Evolutionary conservation across 2,797 vertebrate species (phyloP).

Genomic region (Myiothlypis coronata): DNA sequence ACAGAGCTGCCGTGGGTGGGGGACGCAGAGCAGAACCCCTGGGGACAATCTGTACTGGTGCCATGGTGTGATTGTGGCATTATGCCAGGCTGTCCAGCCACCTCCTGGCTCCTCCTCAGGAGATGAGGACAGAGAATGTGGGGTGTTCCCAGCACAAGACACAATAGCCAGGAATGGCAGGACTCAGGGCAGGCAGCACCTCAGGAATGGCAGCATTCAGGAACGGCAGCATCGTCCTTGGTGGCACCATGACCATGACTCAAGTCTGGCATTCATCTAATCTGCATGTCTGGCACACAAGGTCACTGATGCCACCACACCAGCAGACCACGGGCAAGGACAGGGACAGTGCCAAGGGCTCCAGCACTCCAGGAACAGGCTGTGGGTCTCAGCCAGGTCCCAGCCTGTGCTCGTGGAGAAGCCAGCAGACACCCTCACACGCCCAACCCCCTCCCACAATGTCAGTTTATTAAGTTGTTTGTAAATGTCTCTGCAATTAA

Average conservation of each 20-base stretch:
- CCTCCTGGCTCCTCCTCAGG: background rate
- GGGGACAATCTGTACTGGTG: accelerated
- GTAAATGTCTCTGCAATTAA: conserved; percentile 31
- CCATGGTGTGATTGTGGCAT: background rate
- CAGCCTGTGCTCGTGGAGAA: background rate
- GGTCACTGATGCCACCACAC: background rate
- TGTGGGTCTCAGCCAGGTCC: background rate
- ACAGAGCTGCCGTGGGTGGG: background rate
- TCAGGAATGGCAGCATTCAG: background rate
- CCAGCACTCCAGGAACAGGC: accelerated
- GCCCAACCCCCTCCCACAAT: background rate
- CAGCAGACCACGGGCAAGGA: background rate
- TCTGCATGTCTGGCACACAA: background rate
- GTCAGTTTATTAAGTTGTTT: background rate
- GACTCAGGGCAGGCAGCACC: background rate
- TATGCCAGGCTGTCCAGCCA: accelerated
- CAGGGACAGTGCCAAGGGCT: background rate
- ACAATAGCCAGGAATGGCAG: background rate
- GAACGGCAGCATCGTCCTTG: background rate
- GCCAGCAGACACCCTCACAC: background rate
- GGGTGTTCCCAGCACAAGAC: background rate
- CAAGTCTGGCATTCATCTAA: background rate
- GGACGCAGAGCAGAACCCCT: accelerated
- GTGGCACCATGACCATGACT: background rate
- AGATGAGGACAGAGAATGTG: accelerated